Conservation (phyloP, 2,797 vertebrate genomes). For the Gorsachius magnificus region DNA sequence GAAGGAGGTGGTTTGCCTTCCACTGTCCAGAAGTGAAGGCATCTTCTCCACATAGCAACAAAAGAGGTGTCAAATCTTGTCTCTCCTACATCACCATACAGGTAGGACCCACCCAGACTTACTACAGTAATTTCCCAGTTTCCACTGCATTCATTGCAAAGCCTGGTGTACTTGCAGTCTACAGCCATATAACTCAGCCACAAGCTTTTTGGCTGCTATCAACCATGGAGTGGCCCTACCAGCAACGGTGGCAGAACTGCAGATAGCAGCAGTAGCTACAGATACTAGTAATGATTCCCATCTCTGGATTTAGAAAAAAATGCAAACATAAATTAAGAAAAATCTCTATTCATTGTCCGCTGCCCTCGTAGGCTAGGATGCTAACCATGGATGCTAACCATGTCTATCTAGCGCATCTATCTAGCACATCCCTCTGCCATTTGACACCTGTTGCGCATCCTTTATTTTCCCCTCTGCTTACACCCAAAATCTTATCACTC, state of each 20-base stretch:
- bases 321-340: neutral
- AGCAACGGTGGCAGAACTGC: neutral
- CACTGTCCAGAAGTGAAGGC: neutral
- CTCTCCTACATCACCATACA: neutral
- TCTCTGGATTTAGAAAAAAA: neutral
- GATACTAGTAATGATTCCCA: accelerated
- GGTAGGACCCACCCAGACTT: accelerated
- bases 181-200: neutral
- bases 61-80: accelerated
- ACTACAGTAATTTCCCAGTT: accelerated
- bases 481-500: neutral
- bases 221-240: accelerated
- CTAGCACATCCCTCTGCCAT: neutral
- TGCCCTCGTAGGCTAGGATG: neutral
- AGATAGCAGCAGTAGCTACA: neutral
- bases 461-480: neutral
- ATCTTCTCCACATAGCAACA: accelerated
- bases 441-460: neutral
- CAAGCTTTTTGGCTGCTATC: accelerated
- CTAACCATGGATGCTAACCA: too few species aligned
- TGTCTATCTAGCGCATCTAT: neutral
- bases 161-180: accelerated
- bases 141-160: accelerated
- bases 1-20: neutral
- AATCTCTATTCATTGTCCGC: neutral